phyloP scores from a whole-genome alignment of 2,113 vertebrate genomes.

The Perca flavescens region DNA sequence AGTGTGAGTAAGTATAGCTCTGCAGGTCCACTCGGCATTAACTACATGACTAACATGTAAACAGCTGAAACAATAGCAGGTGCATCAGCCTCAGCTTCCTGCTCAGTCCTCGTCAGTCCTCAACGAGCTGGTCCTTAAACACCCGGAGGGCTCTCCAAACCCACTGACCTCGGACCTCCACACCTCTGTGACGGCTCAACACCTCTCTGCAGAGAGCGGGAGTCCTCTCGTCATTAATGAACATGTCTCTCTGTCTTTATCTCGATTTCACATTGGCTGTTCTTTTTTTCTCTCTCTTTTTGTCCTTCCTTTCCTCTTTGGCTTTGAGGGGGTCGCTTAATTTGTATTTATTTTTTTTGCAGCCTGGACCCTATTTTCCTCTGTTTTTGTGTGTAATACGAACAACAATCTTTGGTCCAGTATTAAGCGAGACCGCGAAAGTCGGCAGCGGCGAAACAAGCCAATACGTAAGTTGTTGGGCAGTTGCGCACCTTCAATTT shows the following conservation, averaged over 20 bases:
- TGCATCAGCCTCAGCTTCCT: constrained; percentile 24
- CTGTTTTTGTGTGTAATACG: too few species aligned
- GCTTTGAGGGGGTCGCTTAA: background rate
- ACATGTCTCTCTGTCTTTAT: background rate
- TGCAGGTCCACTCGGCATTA: background rate
- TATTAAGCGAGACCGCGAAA: too few species aligned
- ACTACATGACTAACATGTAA: background rate
- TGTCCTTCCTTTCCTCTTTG: background rate
- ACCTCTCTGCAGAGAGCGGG: background rate
- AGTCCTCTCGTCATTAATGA: background rate
- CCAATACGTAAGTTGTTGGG: too few species aligned
- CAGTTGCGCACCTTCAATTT: too few species aligned
- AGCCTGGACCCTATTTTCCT: too few species aligned
- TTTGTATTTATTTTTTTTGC: too few species aligned
- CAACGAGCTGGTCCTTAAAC: constrained; percentile 34
- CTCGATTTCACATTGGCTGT: background rate
- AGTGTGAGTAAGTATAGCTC: background rate
- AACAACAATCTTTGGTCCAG: too few species aligned
- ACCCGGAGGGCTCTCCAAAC: constrained; percentile 28
- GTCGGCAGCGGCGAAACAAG: too few species aligned
- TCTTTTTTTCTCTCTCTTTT: background rate
- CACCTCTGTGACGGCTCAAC: constrained; percentile 6
- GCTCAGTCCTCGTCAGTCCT: constrained; percentile 19
- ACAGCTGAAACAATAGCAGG: constrained; percentile 21
- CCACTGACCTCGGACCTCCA: constrained; percentile 27